A percentile compares a stretch with the other conserved stretches of the same genome.
Evolutionary conservation across 1,140 invertebrate species (phyloP).

Genomic region (Meteorus sp.): DNA sequence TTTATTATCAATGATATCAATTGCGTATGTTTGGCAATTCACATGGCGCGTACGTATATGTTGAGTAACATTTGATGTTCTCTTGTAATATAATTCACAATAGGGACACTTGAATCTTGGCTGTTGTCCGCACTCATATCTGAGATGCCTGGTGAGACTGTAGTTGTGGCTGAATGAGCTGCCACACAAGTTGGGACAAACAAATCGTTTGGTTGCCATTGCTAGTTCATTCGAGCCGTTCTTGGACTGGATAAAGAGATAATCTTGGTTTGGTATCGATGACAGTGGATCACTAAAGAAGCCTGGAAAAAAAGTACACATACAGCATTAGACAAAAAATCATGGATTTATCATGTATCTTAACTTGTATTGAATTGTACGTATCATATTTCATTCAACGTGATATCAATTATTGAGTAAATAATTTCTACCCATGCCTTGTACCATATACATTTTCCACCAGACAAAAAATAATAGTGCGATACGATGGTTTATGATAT

Average conservation of each 20-base stretch:
- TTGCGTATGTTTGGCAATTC: constrained; percentile 19
- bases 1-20: constrained; percentile 29
- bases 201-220: constrained; percentile 17
- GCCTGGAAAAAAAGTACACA: constrained; percentile 22
- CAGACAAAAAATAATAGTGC: too few species aligned
- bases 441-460: too few species aligned
- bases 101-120: constrained; percentile 54
- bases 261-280: constrained; percentile 17
- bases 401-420: too few species aligned
- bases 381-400: too few species aligned
- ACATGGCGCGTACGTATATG: constrained; percentile 35
- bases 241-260: background rate
- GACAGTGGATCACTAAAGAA: constrained; percentile 20
- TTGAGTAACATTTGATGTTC: constrained; percentile 36
- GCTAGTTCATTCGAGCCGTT: background rate
- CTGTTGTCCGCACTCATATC: constrained; percentile 53
- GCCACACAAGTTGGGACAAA: constrained; percentile 32
- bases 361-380: too few species aligned
- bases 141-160: constrained; percentile 44
- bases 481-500: too few species aligned
- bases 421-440: too few species aligned
- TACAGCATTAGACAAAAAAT: background rate
- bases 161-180: constrained; percentile 33
- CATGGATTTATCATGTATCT: background rate
- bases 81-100: constrained; percentile 54